A percentile compares a stretch with the other conserved stretches of the same genome.
phyloP scores from a whole-genome alignment of 2,797 vertebrate species.

The Enteromius afrohamiltoni region DNA sequence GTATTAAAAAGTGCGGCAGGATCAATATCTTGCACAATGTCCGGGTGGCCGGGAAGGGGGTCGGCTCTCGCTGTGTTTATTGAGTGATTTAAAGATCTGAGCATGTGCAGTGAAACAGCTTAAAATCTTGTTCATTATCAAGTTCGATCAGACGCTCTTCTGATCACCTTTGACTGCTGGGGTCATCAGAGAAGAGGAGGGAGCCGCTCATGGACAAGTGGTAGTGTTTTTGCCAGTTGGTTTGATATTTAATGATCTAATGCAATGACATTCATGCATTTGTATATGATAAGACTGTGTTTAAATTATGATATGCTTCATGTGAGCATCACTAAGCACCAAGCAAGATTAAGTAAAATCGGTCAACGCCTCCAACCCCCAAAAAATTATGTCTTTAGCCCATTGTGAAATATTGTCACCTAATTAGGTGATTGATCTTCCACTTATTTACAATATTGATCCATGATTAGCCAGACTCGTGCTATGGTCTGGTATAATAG shows the following conservation, averaged over 20 bases:
- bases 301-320: not conserved
- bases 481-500: conserved; percentile 33
- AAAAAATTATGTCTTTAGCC: conserved; percentile 59
- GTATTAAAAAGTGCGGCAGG: conserved; percentile 77
- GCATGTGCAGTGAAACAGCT: conserved; percentile 80
- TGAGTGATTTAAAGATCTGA: conserved; percentile 74
- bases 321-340: not conserved
- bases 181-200: conserved; percentile 59
- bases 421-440: conserved; percentile 73
- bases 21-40: conserved; percentile 85
- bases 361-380: not conserved
- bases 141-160: conserved; percentile 78
- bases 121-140: conserved; percentile 84
- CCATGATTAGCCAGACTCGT: conserved; percentile 59
- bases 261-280: not conserved
- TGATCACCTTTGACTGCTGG: conserved; percentile 78
- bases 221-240: not conserved
- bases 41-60: conserved; percentile 71
- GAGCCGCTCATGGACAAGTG: conserved; percentile 31
- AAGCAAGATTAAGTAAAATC: not conserved
- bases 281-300: not conserved
- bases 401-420: conserved; percentile 55
- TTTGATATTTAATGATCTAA: not conserved
- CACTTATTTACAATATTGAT: conserved; percentile 68
- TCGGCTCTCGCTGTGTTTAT: conserved; percentile 71